phyloP scores from a whole-genome alignment of 2,888 invertebrate genomes.

The Nymphalis polychloros region DNA sequence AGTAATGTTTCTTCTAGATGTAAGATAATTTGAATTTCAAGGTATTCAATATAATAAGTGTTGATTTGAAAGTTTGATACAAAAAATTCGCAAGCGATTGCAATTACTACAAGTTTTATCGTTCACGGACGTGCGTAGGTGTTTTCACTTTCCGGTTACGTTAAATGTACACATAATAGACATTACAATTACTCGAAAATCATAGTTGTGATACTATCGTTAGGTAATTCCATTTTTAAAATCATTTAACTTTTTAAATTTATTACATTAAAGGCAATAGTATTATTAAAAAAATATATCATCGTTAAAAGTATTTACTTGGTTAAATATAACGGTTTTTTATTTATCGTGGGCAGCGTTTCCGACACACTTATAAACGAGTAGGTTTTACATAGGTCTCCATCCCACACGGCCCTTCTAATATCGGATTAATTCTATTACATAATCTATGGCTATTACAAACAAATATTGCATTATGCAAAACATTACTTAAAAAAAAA shows the following conservation, averaged over 20 bases:
- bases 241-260: neutral
- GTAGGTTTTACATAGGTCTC: neutral
- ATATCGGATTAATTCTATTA: slow-evolving; percentile 22
- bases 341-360: slow-evolving; percentile 15
- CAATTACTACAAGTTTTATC: neutral
- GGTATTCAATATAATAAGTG: neutral
- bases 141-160: slow-evolving; percentile 28
- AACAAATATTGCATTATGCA: neutral
- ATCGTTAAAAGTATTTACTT: neutral
- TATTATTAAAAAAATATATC: no score
- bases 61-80: slow-evolving; percentile 10
- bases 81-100: slow-evolving; percentile 15
- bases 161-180: slow-evolving; percentile 10
- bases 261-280: neutral
- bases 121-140: slow-evolving; percentile 13
- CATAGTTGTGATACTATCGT: neutral
- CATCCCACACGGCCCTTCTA: slow-evolving; percentile 36
- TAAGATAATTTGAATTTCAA: slow-evolving; percentile 10
- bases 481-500: neutral
- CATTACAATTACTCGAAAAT: neutral
- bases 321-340: slow-evolving; percentile 10
- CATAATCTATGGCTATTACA: slow-evolving; percentile 20
- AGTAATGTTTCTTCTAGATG: neutral
- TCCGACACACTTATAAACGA: slow-evolving; percentile 11
- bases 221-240: neutral